Base-by-base conservation (phyloP, 2,113 vertebrate genomes). In the Channa argus region DNA sequence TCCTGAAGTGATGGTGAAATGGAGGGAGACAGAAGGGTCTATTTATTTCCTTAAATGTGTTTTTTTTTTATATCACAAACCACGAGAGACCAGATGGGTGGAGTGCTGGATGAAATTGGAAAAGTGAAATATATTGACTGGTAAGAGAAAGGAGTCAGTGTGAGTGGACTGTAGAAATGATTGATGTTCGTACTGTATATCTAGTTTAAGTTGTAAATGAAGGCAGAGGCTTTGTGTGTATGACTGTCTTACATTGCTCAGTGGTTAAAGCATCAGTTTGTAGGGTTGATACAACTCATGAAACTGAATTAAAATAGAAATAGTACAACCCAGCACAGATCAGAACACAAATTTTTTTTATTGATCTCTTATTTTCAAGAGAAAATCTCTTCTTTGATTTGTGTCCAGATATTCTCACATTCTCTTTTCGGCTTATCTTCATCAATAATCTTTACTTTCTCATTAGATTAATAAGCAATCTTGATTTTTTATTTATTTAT, bases 41-140 rank as follows among this genome's bases (percentile, higher is more conserved):
- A 79, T 91, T 85, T 86, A 89, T 86, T 90, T 83, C 65, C 79
- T 76, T 85, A 86, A 84, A 88, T 88, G 63, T 79, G 53, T 84
- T 79, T 87, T 80, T 85, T 70, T 68, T 66, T 45, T 15, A 55
- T 73, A 69, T 89, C 65, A 59, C 79, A 53, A 80, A 80, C 64
- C 69, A 45, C 67, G 80, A 56, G 71, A 78, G 62, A 76, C 12
- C 60, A 83, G 49, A 81, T 72, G 51, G 64, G 60, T 84, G 66
- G 54, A 77, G 47, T 37, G 46, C 46, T 37, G 33, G 46, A 68
- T 78, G 70, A 83, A 87, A 87, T 84, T 83, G 80, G 63, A 87
- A 85, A 81, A 75, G 53, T 81, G 49, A 83, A 76, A 83, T 82
- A 56, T 71, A 75, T 61, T 64, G 65, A 74, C 45, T 71, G 54